Base-by-base conservation (phyloP, 2,888 invertebrate species). In the Alloscopus bannaensis region DNA sequence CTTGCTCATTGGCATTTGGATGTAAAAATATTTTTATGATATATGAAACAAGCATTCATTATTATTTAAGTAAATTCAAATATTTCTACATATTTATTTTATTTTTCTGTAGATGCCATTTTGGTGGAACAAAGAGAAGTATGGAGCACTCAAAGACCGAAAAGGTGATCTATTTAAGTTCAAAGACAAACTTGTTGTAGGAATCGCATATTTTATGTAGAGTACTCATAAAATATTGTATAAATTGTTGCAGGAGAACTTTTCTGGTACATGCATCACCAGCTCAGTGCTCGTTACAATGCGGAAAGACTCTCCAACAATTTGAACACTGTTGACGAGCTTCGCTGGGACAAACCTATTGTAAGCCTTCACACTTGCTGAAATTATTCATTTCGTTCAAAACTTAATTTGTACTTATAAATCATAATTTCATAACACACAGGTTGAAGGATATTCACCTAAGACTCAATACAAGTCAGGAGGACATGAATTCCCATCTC, bases 1-100 rank as follows among this genome's bases (percentile, higher is more conserved):
- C 87, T 87, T 81, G 86, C 86, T 71, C 87, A 87, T 59, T 87
- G 87, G 87, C 87, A 87, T 75, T 80, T 87, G 83, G 87, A 87
- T 76, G 87, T n/a, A n/a, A n/a, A n/a, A n/a, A n/a, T n/a, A n/a
- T n/a, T n/a, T n/a, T n/a, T n/a, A n/a, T n/a, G n/a, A n/a, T n/a
- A n/a, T n/a, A n/a, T n/a, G n/a, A n/a, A n/a, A n/a, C n/a, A n/a
- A n/a, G n/a, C n/a, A n/a, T n/a, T n/a, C n/a, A n/a, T n/a, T n/a
- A n/a, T n/a, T n/a, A n/a, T n/a, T n/a, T n/a, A n/a, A n/a, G n/a
- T n/a, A n/a, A n/a, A n/a, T n/a, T n/a, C n/a, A n/a, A n/a, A n/a
- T n/a, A n/a, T n/a, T n/a, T n/a, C n/a, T n/a, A n/a, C n/a, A n/a
- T n/a, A n/a, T n/a, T n/a, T n/a, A n/a, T n/a, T n/a, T n/a, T n/a